Evolutionary conservation across 2,797 vertebrate species (phyloP), one percentile per base, ranked within the genome.

Genomic region (Rhincodon typus): DNA sequence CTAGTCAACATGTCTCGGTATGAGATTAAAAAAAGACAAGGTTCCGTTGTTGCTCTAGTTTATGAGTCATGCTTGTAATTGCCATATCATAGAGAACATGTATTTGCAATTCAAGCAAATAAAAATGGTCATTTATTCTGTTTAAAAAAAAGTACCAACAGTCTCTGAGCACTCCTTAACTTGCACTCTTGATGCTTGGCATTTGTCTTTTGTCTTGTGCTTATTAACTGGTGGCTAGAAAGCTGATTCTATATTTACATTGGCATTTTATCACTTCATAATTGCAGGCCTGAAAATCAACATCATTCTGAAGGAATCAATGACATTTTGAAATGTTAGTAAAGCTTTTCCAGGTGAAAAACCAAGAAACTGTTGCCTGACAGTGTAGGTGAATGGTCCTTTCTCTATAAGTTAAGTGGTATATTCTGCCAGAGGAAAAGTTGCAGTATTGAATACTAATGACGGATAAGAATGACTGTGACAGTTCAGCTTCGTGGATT

Each of bases 51-150:
- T 50, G 38, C 38, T 30, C 74, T 34, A 27, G 19, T 77, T 53
- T 30, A 95, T 95, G 70, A 95, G 30, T 50, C 25, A 57, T 95
- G 94, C 69, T 95, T 95, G 25, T 53, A 77, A 53, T 95, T 46
- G 74, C 46, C 0, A 53, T 34, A 17, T 66, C 38, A 13, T 42
- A 77, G 2, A 77, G 30, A 34, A 93, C 66, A 23, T 25, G n/a
- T 30, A 95, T 77, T 95, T 34, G 94, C 46, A 74, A 77, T 53
- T n/a, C 17, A 77, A 57, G 70, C 34, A 95, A 57, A 77, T 77
- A 95, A 77, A 53, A 30, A 30, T 0, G 70, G 42, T 70, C 23
- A 46, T 50, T 94, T 94, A 72, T 74, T 72, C 1, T 46, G 46
- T 13, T 94, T 50, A 50, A 50, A 72, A 25, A 12, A 94, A 46